These are phyloP conservation scores for Falco punctatus DNA, from an alignment of 2,113 vertebrate genomes.

Conservation along the genomic window DNA sequence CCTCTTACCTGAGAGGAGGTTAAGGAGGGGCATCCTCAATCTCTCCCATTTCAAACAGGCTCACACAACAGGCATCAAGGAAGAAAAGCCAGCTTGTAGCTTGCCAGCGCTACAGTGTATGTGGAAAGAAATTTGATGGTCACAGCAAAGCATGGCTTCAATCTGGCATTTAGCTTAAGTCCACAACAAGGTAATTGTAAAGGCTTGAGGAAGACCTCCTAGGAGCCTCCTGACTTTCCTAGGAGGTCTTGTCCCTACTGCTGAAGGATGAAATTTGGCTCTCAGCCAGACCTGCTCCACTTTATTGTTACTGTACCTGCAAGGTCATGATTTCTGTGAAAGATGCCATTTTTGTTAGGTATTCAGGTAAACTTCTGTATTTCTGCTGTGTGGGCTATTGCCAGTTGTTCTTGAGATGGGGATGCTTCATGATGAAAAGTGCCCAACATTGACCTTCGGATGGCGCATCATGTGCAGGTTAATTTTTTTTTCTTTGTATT, in stretches of 20 bases:
- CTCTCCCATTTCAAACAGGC: background rate
- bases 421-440: background rate
- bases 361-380: background rate
- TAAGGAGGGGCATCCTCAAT: background rate
- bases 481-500: background rate
- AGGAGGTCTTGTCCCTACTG: background rate
- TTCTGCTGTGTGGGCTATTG: background rate
- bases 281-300: rapidly evolving
- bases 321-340: background rate
- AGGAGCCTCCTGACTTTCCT: background rate
- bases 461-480: background rate
- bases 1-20: background rate
- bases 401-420: background rate
- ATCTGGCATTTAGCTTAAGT: background rate
- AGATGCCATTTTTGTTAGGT: background rate
- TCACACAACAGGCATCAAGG: background rate
- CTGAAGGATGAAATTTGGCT: background rate
- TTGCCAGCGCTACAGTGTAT: background rate
- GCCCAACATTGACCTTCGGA: background rate
- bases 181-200: background rate
- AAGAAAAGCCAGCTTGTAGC: background rate
- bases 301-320: background rate
- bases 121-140: background rate
- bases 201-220: background rate
- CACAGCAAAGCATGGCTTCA: background rate